Base-by-base conservation (phyloP, 2,113 vertebrate species). In the Thoracochromis brauschi region DNA sequence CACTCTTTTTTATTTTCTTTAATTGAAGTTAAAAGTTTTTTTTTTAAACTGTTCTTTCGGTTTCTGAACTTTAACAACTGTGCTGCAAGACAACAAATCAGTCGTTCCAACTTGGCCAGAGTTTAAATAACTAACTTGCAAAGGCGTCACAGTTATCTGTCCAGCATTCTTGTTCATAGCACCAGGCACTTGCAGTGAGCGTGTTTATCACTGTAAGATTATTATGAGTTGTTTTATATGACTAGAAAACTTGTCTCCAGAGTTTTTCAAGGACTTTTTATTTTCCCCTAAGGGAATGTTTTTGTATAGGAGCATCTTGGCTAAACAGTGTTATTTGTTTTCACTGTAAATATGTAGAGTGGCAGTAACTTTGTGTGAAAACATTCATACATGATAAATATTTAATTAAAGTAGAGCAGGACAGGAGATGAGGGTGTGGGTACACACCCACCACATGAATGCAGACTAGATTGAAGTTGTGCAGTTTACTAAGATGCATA, bases 361-460 rank as follows among this genome's bases (percentile, higher is more conserved):
- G 26, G 19, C 17, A 21, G 12, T 29, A 9, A n/a, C 47, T 45
- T 55, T 82, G 42, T 89, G 33, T 38, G 17, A 47, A 35, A 55
- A 47, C 83, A 11, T 78, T 47, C 11, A 11, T 11, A 55, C 16
- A 21, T 71, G 57, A 12, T 49, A 65, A 58, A 83, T 51, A n/a
- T 12, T 33, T 31, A 82, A 35, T 54, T 63, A 80, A 83, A 51
- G 51, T 80, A 53, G 82, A 47, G 29, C 80, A 85, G 58, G 75
- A 60, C 55, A 86, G 63, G 81, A 91, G 91, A 94, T 60, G 95
- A 96, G 95, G 95, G 96, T 96, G 96, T 95, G 96, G 96, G 88
- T 95, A 75, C 86, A 60, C 83, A 84, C 79, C 58, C 75, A 92
- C 84, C 68, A 92, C 85, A 89, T 92, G 85, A 95, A 94, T 82